Conservation (phyloP, 2,797 vertebrate species). For the Coranthus polyacanthus region DNA sequence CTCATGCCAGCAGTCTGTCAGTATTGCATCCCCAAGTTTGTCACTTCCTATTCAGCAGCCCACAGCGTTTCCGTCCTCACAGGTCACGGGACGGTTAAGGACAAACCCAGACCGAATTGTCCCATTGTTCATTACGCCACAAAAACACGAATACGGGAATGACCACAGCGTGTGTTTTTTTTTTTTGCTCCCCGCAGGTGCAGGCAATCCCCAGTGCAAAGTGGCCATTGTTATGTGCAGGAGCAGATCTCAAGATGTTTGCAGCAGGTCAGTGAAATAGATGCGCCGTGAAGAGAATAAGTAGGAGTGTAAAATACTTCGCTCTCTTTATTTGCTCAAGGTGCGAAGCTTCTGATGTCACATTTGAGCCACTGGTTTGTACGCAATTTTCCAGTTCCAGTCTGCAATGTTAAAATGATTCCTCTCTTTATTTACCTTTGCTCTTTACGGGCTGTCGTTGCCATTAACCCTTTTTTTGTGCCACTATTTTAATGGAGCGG, state of each 20-base stretch:
- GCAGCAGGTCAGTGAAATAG: slow-evolving; percentile 56
- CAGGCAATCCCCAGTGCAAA: slow-evolving; percentile 84
- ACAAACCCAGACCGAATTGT: background rate
- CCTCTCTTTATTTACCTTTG: too few relatives aligned
- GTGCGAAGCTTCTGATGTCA: too few relatives aligned
- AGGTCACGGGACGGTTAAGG: slow-evolving; percentile 35
- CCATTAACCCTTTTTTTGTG: background rate
- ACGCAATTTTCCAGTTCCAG: too few relatives aligned
- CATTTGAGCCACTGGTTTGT: too few relatives aligned
- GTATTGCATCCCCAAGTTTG: background rate
- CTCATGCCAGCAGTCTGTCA: slow-evolving; percentile 28
- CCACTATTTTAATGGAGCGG: background rate
- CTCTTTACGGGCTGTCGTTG: background rate
- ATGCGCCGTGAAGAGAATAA: background rate
- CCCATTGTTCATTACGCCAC: background rate
- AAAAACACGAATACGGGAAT: slow-evolving; percentile 11
- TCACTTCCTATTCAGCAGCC: background rate
- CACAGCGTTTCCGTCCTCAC: background rate
- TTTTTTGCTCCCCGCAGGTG: slow-evolving; percentile 82
- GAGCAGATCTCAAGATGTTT: slow-evolving; percentile 70
- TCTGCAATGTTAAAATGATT: background rate
- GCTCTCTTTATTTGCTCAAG: background rate
- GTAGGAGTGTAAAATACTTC: background rate
- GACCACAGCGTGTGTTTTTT: background rate
- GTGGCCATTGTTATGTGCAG: slow-evolving; percentile 92